Base-by-base conservation (phyloP, 2,113 vertebrate species). In the Zootoca vivipara region DNA sequence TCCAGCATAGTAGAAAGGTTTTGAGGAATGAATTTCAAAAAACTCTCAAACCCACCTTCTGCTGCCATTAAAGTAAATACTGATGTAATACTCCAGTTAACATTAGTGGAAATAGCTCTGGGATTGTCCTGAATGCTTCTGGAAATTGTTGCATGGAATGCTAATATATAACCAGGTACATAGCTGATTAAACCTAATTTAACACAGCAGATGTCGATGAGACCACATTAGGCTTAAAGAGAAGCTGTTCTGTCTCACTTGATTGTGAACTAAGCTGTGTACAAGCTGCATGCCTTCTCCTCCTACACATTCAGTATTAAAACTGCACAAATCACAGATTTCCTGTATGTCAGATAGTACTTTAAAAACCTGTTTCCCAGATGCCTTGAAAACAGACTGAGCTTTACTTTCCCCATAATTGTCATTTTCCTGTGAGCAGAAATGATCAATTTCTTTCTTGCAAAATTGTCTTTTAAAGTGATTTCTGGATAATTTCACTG, bases 381-480 rank as follows among this genome's bases (percentile, higher is more conserved):
- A 1, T 62, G 40, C 56, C 73, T 52, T 1, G 22, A 93, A 88
- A 93, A 75, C 0, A 35, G 5, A 73, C 90, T 87, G 7, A 42
- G 42, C 16, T 86, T 82, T 1, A 30, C 35, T 33, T 82, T 89
- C 30, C 26, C 46, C 33, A 22, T 90, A 92, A 75, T 28, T 20
- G 46, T 73, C 1, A 28, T 38, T 40, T 65, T 35, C 2, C n/a
- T 87, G 30, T 80, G 83, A 13, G 46, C 62, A 86, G 62, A 40
- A 40, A 94, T 77, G 79, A 75, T 79, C 6, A 1, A 1, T 94
- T 94, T 93, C 88, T 74, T 83, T 90, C 42, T 28, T 2, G 58
- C 12, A 58, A 86, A 0, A 16, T 65, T 67, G 85, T 82, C 73
- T 77, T 2, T 38, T 56, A 79, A 86, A 42, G 78, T 86, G 28